Conservation (phyloP, 2,888 invertebrate genomes). For the Eurytoma adleriae region DNA sequence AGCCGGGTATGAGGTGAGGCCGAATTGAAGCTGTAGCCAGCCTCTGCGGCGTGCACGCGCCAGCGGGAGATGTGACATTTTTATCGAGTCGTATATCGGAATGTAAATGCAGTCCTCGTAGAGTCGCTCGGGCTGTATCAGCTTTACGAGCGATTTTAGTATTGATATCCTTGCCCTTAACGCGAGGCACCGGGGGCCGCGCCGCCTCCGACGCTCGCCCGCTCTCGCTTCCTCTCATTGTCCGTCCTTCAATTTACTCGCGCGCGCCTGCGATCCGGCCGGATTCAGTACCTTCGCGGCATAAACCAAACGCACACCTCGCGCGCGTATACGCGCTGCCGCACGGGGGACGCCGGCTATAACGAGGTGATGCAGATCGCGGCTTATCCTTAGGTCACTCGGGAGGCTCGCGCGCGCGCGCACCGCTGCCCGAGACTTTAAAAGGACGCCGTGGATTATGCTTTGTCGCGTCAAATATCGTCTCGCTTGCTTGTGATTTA, state of each 20-base stretch:
- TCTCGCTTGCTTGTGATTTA: background rate
- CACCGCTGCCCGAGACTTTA: slow-evolving; percentile 10
- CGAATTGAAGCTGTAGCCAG: no score
- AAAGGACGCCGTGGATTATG: slow-evolving; percentile 2
- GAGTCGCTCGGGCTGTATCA: slow-evolving; percentile 64
- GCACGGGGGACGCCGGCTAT: slow-evolving; percentile 5
- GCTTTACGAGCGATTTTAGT: slow-evolving; percentile 73
- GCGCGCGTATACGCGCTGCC: background rate
- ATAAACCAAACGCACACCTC: slow-evolving; percentile 54
- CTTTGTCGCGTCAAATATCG: slow-evolving; percentile 16
- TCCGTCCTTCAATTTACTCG: slow-evolving; percentile 55
- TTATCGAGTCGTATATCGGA: slow-evolving; percentile 73
- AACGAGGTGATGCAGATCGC: slow-evolving; percentile 56
- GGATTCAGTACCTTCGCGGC: slow-evolving; percentile 50
- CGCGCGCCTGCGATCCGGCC: slow-evolving; percentile 23
- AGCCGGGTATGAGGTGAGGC: no score
- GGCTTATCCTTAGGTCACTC: slow-evolving; percentile 53
- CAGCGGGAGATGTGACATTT: slow-evolving; percentile 69
- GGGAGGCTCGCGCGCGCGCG: background rate
- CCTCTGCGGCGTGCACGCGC: background rate
- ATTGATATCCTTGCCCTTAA: slow-evolving; percentile 70
- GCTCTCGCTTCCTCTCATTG: slow-evolving; percentile 50
- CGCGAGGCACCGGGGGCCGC: slow-evolving; percentile 46
- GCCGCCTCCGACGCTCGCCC: slow-evolving; percentile 44
- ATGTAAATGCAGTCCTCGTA: slow-evolving; percentile 72